phyloP scores from a whole-genome alignment of 2,888 invertebrate species.

The Kryphioiulus occultus region DNA sequence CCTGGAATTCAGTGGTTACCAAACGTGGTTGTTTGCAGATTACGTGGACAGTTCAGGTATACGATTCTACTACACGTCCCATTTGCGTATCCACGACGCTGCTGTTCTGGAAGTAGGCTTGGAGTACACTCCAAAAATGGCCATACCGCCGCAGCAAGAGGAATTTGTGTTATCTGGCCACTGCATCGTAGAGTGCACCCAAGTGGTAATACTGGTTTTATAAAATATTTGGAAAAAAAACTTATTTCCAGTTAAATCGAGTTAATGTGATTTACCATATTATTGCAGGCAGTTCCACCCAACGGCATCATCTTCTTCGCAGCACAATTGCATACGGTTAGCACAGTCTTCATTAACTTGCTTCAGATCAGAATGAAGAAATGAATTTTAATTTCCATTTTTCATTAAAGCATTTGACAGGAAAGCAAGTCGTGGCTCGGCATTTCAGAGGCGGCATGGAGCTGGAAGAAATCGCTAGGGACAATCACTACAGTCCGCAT shows the following conservation, averaged over 20 bases:
- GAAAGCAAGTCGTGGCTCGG: conserved; percentile 81
- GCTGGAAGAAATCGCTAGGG: conserved; percentile 83
- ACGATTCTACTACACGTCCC: conserved; percentile 77
- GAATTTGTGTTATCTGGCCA: conserved; percentile 85
- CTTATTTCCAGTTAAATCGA: not conserved
- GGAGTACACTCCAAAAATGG: conserved; percentile 98
- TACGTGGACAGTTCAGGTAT: conserved; percentile 91
- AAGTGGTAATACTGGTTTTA: conserved; percentile 74
- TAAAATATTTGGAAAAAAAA: not conserved
- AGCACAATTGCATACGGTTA: conserved; percentile 88
- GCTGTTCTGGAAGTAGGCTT: conserved; percentile 96
- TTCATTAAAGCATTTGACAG: conserved; percentile 76
- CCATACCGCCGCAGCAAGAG: conserved; percentile 84
- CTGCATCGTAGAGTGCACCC: conserved; percentile 92
- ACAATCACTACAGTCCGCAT: conserved; percentile 96
- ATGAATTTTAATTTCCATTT: not conserved
- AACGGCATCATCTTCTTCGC: conserved; percentile 91
- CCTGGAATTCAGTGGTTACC: too few species aligned
- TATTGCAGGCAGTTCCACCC: conserved; percentile 66
- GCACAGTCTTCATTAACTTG: too few species aligned
- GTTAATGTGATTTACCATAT: conserved; percentile 44
- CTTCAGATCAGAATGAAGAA: too few species aligned
- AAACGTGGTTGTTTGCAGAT: too few species aligned
- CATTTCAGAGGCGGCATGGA: conserved; percentile 83
- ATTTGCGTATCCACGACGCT: conserved; percentile 83